Conservation (phyloP, 2,888 invertebrate genomes). For the Lasius platythorax region DNA sequence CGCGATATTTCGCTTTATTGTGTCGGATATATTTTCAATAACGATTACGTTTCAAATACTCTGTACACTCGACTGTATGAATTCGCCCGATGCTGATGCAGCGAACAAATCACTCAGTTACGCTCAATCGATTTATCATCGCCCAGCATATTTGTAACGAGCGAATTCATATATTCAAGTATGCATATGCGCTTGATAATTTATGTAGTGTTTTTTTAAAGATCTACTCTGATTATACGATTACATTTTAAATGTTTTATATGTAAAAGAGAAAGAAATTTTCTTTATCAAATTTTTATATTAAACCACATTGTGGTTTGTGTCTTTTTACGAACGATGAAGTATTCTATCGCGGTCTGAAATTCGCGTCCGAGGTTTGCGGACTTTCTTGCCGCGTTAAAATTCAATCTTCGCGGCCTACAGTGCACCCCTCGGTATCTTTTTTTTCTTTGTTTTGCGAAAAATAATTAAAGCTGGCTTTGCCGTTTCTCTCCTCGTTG, state of each 20-base stretch:
- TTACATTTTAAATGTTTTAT: not conserved
- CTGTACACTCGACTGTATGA: slow-evolving; percentile 14
- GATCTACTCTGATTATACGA: not conserved
- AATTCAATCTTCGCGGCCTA: slow-evolving; percentile 73
- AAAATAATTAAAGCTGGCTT: slow-evolving; percentile 75
- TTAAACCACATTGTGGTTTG: slow-evolving; percentile 8
- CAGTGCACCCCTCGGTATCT: slow-evolving; percentile 60
- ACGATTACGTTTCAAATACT: slow-evolving; percentile 32
- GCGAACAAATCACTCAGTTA: not conserved
- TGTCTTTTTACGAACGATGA: not conserved
- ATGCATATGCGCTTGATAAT: not conserved
- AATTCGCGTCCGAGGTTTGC: slow-evolving; percentile 52
- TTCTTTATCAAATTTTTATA: not conserved
- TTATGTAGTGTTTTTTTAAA: not conserved
- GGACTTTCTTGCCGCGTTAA: slow-evolving; percentile 65
- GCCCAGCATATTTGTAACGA: not conserved
- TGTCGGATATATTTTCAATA: slow-evolving; percentile 24
- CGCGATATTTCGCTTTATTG: not conserved
- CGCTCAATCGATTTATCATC: slow-evolving; percentile 3
- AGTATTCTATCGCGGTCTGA: not conserved
- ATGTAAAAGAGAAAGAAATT: not conserved
- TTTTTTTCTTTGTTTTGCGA: slow-evolving; percentile 63
- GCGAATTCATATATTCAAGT: not conserved
- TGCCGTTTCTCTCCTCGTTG: slow-evolving; percentile 56
- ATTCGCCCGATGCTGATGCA: slow-evolving; percentile 4